Conservation (phyloP, 1,140 invertebrate species). For the Neelides sp. region DNA sequence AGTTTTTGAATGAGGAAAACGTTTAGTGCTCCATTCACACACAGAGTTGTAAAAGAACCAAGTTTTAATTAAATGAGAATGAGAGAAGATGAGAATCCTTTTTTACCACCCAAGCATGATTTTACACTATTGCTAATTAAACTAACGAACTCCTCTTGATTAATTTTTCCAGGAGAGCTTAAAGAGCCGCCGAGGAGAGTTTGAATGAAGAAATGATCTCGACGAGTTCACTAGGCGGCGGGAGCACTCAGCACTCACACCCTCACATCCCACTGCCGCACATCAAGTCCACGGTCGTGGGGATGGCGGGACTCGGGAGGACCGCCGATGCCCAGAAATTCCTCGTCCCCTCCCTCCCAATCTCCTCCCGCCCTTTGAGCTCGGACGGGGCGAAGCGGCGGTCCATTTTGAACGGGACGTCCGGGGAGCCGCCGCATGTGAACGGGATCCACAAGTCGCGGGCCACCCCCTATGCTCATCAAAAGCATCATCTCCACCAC, state of each 20-base stretch:
- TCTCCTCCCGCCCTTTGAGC: conserved; percentile 4
- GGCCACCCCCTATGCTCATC: conserved; percentile 1
- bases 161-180: too few relatives aligned
- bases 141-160: too few relatives aligned
- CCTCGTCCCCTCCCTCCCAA: conserved; percentile 28
- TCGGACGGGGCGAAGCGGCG: neutral
- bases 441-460: neutral
- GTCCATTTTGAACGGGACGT: conserved; percentile 5
- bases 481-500: neutral
- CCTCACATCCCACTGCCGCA: neutral
- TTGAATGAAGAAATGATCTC: neutral
- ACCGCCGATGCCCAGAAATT: conserved; percentile 29
- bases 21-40: too few relatives aligned
- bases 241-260: neutral
- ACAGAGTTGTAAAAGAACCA: too few relatives aligned
- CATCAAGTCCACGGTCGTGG: neutral
- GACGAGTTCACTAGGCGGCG: neutral
- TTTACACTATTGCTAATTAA: too few relatives aligned
- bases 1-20: too few relatives aligned
- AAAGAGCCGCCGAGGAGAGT: too few relatives aligned
- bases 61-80: too few relatives aligned
- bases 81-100: too few relatives aligned
- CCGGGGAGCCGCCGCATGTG: conserved; percentile 1
- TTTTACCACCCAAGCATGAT: too few relatives aligned
- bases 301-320: too few relatives aligned